Evolutionary conservation across 2,888 invertebrate species (phyloP), one percentile per base, ranked within the genome.

Genomic region (Leuctra nigra): DNA sequence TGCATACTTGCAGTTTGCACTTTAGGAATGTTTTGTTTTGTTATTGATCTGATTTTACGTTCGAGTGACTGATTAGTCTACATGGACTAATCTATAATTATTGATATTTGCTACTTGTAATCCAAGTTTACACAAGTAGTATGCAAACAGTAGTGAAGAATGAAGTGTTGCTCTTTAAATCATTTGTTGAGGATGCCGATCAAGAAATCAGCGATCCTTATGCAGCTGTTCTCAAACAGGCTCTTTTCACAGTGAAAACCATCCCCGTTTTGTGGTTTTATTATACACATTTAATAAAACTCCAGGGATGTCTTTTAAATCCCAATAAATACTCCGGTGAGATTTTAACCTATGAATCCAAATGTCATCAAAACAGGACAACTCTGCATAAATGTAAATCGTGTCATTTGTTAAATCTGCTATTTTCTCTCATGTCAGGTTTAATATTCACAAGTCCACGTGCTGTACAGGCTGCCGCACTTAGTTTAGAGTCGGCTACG

Each of bases 381-480:
- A n/a, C n/a, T n/a, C n/a, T n/a, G n/a, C 29, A 6, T 39, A 29
- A 54, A 24, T 47, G 18, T 22, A 48, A 25, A 33, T 22, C 33
- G 33, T 14, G 23, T 55, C 35, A 0, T 46, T 50, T n/a, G n/a
- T n/a, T 44, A 36, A 36, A 14, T 14, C 20, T 39, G 39, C 39
- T 39, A 29, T 29, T 11, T 29, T 29, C 11, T 25, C 52, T 29
- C 16, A 36, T 56, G 54, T 4, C 53, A 66, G 66, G 74, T 25
- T 66, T 80, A 24, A 71, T 80, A 3, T 76, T 81, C 55, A 77
- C 78, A 1, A 80, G 80, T 65, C 79, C 79, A 1, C 69, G 81
- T 25, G 77, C 78, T 64, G 75, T 80, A 9, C 70, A 74, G 61
- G 78, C 78, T 2, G 54, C 63, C 4, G 55, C 57, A 11, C 57